phyloP scores from a whole-genome alignment of 1,140 invertebrate species.

The Aphelenchoides fujianensis region DNA sequence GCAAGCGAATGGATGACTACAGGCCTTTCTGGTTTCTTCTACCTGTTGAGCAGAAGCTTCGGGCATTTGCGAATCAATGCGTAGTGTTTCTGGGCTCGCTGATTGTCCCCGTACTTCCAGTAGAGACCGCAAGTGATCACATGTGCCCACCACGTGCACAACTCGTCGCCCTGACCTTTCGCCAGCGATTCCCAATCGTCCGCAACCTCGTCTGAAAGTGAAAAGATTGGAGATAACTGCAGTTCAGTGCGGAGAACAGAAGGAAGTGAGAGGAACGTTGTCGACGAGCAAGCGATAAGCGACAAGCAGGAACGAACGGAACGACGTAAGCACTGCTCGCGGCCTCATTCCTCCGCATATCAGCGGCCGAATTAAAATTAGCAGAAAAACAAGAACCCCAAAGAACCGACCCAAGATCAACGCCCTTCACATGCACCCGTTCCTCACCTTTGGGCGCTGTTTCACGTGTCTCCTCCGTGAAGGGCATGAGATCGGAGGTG shows the following conservation, averaged over 20 bases:
- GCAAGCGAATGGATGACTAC: slow-evolving; percentile 8
- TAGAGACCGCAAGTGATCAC: slow-evolving; percentile 57
- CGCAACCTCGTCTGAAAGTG: neutral
- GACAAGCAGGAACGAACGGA: neutral
- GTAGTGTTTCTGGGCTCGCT: slow-evolving; percentile 56
- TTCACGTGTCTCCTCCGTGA: slow-evolving; percentile 24
- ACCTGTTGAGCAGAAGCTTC: slow-evolving; percentile 47
- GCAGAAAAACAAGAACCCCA: neutral
- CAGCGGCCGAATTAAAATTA: too few species aligned
- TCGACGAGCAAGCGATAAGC: neutral
- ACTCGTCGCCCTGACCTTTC: slow-evolving; percentile 44
- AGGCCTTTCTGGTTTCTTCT: slow-evolving; percentile 9
- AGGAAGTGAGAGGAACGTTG: slow-evolving; percentile 8
- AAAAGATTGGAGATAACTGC: neutral
- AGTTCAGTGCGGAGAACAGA: too few species aligned
- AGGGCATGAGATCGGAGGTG: slow-evolving; percentile 29
- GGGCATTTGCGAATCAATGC: slow-evolving; percentile 56
- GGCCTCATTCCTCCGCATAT: too few species aligned
- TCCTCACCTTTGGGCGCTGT: neutral
- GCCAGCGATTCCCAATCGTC: slow-evolving; percentile 31
- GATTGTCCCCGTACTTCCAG: slow-evolving; percentile 50
- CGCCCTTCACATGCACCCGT: neutral
- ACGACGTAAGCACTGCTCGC: too few species aligned
- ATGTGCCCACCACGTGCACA: slow-evolving; percentile 62
- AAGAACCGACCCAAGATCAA: slow-evolving; percentile 1